Conservation (phyloP, 2,888 invertebrate species). For the Himalopsyche tibetana region DNA sequence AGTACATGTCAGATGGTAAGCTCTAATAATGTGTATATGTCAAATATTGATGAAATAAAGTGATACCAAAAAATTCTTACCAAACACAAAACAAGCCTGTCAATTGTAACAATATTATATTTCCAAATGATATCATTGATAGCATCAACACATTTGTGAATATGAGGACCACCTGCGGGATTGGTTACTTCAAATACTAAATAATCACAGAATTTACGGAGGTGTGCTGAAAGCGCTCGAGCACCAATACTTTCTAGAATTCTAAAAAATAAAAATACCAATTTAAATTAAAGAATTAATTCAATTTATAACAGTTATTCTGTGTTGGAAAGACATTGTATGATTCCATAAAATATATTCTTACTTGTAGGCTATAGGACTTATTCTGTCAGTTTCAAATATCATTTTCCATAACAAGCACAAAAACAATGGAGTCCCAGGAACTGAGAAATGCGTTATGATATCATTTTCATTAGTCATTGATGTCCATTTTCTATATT, state of each 20-base stretch:
- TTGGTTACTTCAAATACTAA: constrained; percentile 94
- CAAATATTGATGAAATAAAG: background rate
- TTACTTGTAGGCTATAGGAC: constrained; percentile 96
- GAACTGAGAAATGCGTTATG: constrained; percentile 95
- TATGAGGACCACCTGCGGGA: constrained; percentile 90
- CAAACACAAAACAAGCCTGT: constrained; percentile 92
- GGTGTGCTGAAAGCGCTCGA: constrained; percentile 91
- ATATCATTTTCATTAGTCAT: constrained; percentile 98
- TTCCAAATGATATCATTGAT: constrained; percentile 99
- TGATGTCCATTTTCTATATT: constrained; percentile 96
- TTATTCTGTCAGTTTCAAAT: constrained; percentile 94
- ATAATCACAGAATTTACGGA: constrained; percentile 96
- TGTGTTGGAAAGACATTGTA: too few relatives aligned
- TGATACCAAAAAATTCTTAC: constrained; percentile 73
- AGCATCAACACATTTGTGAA: constrained; percentile 95
- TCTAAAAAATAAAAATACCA: constrained; percentile 72
- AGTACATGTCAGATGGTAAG: background rate
- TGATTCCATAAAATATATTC: background rate
- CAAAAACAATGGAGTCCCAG: constrained; percentile 93
- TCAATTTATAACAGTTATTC: too few relatives aligned
- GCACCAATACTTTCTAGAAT: constrained; percentile 96
- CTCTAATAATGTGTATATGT: background rate
- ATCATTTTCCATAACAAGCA: constrained; percentile 97
- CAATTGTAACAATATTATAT: constrained; percentile 96
- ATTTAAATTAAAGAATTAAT: too few relatives aligned